phyloP scores from a whole-genome alignment of 2,797 vertebrate genomes.

The Liparis tanakae region DNA sequence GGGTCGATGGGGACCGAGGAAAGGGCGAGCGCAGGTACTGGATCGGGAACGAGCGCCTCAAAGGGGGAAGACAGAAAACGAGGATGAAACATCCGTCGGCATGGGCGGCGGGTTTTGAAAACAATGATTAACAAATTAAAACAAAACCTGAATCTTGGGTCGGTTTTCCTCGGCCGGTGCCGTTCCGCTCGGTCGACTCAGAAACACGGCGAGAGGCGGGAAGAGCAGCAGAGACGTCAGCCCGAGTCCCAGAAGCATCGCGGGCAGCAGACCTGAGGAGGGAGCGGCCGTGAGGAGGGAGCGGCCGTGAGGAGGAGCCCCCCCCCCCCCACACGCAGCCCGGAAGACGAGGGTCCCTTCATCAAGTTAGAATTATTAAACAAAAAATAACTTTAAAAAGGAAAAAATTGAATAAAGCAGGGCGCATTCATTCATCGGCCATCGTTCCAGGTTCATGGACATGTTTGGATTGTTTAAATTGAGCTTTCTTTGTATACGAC shows the following conservation, averaged over 20 bases:
- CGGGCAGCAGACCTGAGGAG: slow-evolving; percentile 56
- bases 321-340: too few relatives aligned
- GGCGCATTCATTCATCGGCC: too few relatives aligned
- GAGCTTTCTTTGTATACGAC: too few relatives aligned
- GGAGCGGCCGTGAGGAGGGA: too few relatives aligned
- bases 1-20: slow-evolving; percentile 42
- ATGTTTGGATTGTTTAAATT: too few relatives aligned
- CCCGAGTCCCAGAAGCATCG: slow-evolving; percentile 40
- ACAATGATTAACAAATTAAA: background rate
- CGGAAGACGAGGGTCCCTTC: too few relatives aligned
- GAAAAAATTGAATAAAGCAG: too few relatives aligned
- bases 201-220: slow-evolving; percentile 45
- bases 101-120: too few relatives aligned
- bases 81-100: background rate
- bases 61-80: background rate
- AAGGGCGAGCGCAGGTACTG: slow-evolving; percentile 33
- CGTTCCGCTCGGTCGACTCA: slow-evolving; percentile 31
- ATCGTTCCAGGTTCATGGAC: too few relatives aligned
- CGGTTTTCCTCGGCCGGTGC: slow-evolving; percentile 34
- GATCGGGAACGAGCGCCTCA: slow-evolving; percentile 57
- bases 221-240: slow-evolving; percentile 56
- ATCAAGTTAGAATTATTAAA: too few relatives aligned
- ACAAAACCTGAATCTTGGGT: slow-evolving; percentile 65
- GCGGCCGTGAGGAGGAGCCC: too few relatives aligned
- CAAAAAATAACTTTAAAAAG: too few relatives aligned